Base-by-base conservation (phyloP, 2,113 vertebrate genomes). In the Shinisaurus crocodilurus region DNA sequence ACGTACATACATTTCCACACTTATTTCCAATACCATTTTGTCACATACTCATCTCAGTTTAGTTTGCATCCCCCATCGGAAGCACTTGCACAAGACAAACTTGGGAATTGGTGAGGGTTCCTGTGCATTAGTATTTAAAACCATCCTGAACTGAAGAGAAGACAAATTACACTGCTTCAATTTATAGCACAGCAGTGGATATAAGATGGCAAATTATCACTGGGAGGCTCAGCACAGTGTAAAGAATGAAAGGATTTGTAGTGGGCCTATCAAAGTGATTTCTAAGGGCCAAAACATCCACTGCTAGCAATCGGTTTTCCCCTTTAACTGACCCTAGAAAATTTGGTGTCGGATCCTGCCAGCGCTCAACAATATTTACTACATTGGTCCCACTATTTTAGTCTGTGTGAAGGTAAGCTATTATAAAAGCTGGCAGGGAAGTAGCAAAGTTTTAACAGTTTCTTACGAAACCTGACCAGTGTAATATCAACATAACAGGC, bases 401-500 rank as follows among this genome's bases (percentile, higher is more conserved):
- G 25, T 13, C n/a, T 65, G 13, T 48, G 20, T 67, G 34, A 81
- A 69, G 89, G 88, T 57, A 77, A 60, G 79, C 29, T 27, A 79
- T 1, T 1, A n/a, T 86, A 91, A 85, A 57, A 92, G 95, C 27
- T 91, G 60, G 77, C 13, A 86, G 0, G 25, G 40, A 83, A 86
- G 77, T 85, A 94, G 57, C 79, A 7, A 88, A 25, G 9, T 85
- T 32, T 94, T 91, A 90, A 79, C 88, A 82, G 89, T 94, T 95
- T 92, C 87, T 86, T 65, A 75, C 94, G 84, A 94, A 96, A 94
- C 85, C 40, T 89, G 88, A 85, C 80, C 54, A 90, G 50, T 79
- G 88, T 76, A 93, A 95, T 94, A n/a, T 86, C 88, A 95, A 92
- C 3, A 75, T 60, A 90, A 90, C 92, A 91, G 75, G 93, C 92